A percentile compares a stretch with the other conserved stretches of the same genome.
Evolutionary conservation across 1,140 invertebrate genomes (phyloP).

Genomic region (Eulimnadia texana): DNA sequence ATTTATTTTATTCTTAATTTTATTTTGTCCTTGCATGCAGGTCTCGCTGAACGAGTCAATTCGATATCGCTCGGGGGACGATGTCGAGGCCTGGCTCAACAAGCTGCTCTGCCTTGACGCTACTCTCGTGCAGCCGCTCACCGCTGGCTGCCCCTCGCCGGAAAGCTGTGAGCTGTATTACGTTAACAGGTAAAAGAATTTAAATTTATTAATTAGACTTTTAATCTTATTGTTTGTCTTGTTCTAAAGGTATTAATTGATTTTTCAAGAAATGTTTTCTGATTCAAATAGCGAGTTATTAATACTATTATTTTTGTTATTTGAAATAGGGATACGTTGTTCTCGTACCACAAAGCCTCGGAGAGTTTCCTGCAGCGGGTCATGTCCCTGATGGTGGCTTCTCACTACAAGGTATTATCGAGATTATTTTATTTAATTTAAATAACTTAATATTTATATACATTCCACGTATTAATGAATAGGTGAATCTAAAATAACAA

Average conservation of each 20-base stretch:
- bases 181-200: conserved; percentile 42
- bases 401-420: conserved; percentile 77
- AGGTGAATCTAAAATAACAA: neutral
- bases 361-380: conserved; percentile 86
- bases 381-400: conserved; percentile 86
- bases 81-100: conserved; percentile 83
- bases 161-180: conserved; percentile 80
- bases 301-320: conserved; percentile 10
- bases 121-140: conserved; percentile 42
- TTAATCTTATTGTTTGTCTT: no score
- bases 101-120: conserved; percentile 83
- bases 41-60: conserved; percentile 86
- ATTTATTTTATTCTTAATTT: neutral
- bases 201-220: neutral
- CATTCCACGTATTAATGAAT: conserved; percentile 1
- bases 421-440: conserved; percentile 2
- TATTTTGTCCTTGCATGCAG: conserved; percentile 27
- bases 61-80: conserved; percentile 75
- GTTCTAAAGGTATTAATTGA: neutral
- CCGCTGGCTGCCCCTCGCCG: conserved; percentile 70
- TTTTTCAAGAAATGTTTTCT: neutral
- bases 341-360: conserved; percentile 91
- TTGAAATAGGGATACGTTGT: conserved; percentile 67
- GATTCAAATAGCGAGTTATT: neutral
- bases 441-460: neutral